Evolutionary conservation across 2,113 vertebrate genomes (phyloP).

Genomic region (Peucedramus taeniatus): DNA sequence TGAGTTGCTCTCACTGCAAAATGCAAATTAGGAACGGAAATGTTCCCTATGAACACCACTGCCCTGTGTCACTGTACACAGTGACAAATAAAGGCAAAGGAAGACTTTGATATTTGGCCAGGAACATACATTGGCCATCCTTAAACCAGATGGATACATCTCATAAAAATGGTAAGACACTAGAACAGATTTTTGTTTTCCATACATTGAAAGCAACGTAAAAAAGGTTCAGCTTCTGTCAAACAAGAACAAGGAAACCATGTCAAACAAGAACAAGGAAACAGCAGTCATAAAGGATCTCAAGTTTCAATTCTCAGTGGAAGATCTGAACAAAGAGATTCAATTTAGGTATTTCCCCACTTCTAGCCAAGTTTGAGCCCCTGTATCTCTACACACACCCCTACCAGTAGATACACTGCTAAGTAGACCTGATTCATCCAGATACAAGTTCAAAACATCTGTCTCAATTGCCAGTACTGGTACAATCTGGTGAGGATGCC

Average conservation of each 20-base stretch:
- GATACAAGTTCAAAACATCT: not conserved
- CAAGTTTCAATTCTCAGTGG: not conserved
- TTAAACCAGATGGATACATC: not conserved
- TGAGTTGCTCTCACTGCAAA: not conserved
- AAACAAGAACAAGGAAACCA: not conserved
- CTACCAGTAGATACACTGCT: not conserved
- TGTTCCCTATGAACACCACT: not conserved
- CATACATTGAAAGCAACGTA: not conserved
- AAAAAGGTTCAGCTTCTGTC: not conserved
- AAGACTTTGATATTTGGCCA: not conserved
- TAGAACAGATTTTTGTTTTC: not conserved
- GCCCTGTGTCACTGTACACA: not conserved
- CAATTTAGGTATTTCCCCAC: not conserved
- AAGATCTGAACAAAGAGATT: not conserved
- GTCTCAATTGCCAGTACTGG: not conserved
- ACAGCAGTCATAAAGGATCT: not conserved
- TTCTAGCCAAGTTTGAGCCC: not conserved
- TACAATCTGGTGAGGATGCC: not conserved
- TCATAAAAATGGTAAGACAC: not conserved
- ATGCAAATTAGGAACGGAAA: not conserved
- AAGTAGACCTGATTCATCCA: not conserved
- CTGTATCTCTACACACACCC: not conserved
- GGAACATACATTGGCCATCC: not conserved
- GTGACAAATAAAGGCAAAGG: not conserved
- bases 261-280: not conserved